Base-by-base conservation (phyloP, 1,140 invertebrate genomes). In the Drosophila carrolli region DNA sequence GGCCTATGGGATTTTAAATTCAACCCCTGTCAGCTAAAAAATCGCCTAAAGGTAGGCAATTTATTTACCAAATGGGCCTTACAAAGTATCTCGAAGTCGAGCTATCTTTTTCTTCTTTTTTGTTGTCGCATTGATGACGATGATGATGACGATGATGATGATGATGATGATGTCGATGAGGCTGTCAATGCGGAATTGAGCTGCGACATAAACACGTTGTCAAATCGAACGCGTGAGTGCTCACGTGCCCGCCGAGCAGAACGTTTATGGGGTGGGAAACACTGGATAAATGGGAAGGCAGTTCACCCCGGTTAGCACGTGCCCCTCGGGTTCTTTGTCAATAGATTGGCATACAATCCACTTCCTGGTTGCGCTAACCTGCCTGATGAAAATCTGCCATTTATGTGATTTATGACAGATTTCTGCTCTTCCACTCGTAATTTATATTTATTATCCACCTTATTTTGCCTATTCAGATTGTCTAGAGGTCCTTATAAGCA, bases 151-250 rank as follows among this genome's bases (percentile, higher is more conserved):
- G 60, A 50, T 53, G 67, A 56, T 68, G 67, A n/a, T n/a, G 54
- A 60, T 61, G 57, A 44, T 65, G 60, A 50, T 53, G 67, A 56
- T 68, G 67, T 57, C 44, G 67, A 50, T 71, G 74, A 29, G 74
- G 83, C 82, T 88, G 83, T 88, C 82, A 88, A 76, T 88, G 71
- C 75, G 83, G 81, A 86, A 86, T 86, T 88, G 83, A 86, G 83
- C 83, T 86, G 59, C 67, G 56, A 70, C 83, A 86, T 83, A 86
- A 86, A 88, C 83, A 86, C 83, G 72, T 83, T 79, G 83, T 86
- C 83, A 77, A 86, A 76, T 88, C 83, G 81, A 71, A 89, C 76
- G 83, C 83, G 80, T 83, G 84, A 89, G 76, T 80, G 76, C 67
- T 67, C 72, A 83, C 76, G 80, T 81, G 80, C 75, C 67, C 63